These are phyloP conservation scores for Hipparchia semele DNA, from an alignment of 2,888 invertebrate genomes.

Conservation along the genomic window DNA sequence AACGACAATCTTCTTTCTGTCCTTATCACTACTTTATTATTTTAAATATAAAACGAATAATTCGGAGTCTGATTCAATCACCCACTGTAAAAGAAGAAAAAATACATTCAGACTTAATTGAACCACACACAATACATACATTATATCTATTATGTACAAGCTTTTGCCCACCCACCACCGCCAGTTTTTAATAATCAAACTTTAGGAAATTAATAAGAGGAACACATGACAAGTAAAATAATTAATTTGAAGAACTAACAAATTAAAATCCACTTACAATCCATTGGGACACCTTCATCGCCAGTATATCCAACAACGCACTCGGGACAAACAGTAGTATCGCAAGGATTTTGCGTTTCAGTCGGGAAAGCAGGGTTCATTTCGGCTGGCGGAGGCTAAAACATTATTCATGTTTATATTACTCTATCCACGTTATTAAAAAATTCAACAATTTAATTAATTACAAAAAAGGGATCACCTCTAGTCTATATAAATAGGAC, in stretches of 20 bases:
- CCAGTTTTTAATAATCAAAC: too few species aligned
- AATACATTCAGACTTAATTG: background rate
- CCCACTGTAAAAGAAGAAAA: slow-evolving; percentile 22
- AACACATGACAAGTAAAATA: too few species aligned
- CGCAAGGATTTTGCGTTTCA: slow-evolving; percentile 68
- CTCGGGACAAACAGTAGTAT: slow-evolving; percentile 69
- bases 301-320: slow-evolving; percentile 65
- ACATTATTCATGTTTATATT: background rate
- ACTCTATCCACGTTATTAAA: background rate
- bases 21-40: background rate
- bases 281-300: slow-evolving; percentile 52
- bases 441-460: background rate
- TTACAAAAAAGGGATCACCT: slow-evolving; percentile 51
- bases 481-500: slow-evolving; percentile 73
- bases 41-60: background rate
- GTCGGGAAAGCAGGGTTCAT: slow-evolving; percentile 68
- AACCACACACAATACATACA: too few species aligned
- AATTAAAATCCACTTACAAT: slow-evolving; percentile 47
- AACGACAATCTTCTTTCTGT: background rate
- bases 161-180: too few species aligned
- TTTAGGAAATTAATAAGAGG: too few species aligned
- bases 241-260: background rate
- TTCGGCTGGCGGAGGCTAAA: slow-evolving; percentile 69
- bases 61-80: background rate
- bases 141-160: too few species aligned